Base-by-base conservation (phyloP, 2,888 invertebrate species). In the Ichneumoninae sp. region DNA sequence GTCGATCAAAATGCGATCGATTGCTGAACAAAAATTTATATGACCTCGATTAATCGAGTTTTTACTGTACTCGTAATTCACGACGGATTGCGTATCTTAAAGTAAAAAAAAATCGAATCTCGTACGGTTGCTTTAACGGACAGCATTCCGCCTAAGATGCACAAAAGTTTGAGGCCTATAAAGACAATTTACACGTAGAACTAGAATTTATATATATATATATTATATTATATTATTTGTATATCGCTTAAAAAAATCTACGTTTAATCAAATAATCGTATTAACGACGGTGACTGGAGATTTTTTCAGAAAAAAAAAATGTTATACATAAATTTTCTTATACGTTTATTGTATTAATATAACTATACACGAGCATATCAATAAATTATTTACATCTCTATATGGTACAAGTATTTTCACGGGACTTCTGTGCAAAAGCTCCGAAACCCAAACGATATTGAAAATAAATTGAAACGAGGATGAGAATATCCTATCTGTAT, bases 301-400 rank as follows among this genome's bases (percentile, higher is more conserved):
- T 86, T 82, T 80, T 76, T 76, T 85, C 72, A 52, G 26, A 33
- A 68, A n/a, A 57, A n/a, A 57, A 62, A 80, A 83, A 83, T 70
- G 81, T 62, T 87, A 87, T 87, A 85, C 86, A 88, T 87, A 88
- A 84, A 84, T 89, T 90, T 89, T 88, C 88, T 85, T 89, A 89
- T 89, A 89, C 89, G 87, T 90, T 91, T 91, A 89, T 89, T 92
- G 89, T 90, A 90, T 89, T 84, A 86, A 89, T 89, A 89, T 88
- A 90, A 80, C 88, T 89, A 88, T 90, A 91, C 89, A 90, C 84
- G 86, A 88, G 89, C 90, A 90, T 89, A 88, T 90, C 89, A 92
- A 92, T 92, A 93, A 93, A 92, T 92, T 92, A 92, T 93, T 92
- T 93, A 93, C 92, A 92, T 89, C 87, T 86, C 86, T 91, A 91